Base-by-base conservation (phyloP, 53 echinoderm and acorn worm genomes). In the Henricia sp. region DNA sequence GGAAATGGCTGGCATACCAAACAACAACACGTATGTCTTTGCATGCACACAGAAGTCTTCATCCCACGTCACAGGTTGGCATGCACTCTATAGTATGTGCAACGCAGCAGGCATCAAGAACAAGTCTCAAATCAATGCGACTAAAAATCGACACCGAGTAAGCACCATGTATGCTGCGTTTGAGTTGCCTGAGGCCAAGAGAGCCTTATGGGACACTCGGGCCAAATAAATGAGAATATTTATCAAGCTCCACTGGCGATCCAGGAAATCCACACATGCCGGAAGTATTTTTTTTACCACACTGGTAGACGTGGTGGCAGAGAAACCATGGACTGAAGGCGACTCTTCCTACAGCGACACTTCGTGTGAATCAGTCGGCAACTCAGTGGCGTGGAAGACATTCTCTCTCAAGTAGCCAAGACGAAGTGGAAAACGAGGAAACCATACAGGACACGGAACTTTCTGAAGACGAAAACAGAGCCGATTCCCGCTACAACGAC, bases 221-320 rank as follows among this genome's bases (percentile, higher is more conserved):
- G 62, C 63, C 52, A 70, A 23, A 83, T 70, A 27, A 93, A 93
- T 72, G 6, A 16, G 40, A 71, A 88, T 50, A 82, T 93, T 14
- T 93, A 93, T 55, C 93, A 93, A 70, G 87, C 90, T 17, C 93
- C 93, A 10, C 82, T 58, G 17, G 90, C 76, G 4, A 37, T 90
- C 1, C 67, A 46, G 74, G 85, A 90, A 50, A 59, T 90, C 37
- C 24, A 46, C 33, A 76, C n/a, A n/a, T n/a, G n/a, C n/a, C n/a
- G n/a, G n/a, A n/a, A n/a, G n/a, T n/a, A n/a, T n/a, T n/a, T n/a
- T n/a, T n/a, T n/a, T n/a, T n/a, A n/a, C n/a, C n/a, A n/a, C n/a
- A n/a, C n/a, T n/a, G n/a, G n/a, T n/a, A n/a, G n/a, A n/a, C n/a
- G n/a, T n/a, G n/a, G n/a, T n/a, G n/a, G n/a, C n/a, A n/a, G n/a